A percentile compares a stretch with the other conserved stretches of the same genome.
Evolutionary conservation across 2,797 vertebrate genomes (phyloP).

Genomic region (Sardinella longiceps): DNA sequence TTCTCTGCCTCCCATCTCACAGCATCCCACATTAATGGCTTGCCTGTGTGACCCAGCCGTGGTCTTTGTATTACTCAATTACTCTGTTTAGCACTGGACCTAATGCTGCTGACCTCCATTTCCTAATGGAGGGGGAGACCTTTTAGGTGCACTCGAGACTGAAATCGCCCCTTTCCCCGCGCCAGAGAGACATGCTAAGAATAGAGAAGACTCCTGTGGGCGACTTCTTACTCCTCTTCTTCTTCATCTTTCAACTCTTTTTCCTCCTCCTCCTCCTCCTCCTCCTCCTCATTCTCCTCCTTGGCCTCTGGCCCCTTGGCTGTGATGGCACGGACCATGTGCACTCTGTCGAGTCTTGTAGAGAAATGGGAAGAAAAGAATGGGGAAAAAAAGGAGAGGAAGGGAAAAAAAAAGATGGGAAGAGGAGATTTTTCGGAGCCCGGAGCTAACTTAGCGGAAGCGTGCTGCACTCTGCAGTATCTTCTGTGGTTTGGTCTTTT

Average conservation of each 20-base stretch:
- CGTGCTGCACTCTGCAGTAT: constrained; percentile 50
- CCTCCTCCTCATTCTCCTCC: not conserved
- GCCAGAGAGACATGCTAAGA: constrained; percentile 8
- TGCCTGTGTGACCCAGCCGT: constrained; percentile 52
- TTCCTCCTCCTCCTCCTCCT: not conserved
- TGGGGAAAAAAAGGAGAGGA: not conserved
- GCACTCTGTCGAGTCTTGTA: constrained; percentile 62
- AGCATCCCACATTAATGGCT: constrained; percentile 15
- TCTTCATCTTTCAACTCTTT: not conserved
- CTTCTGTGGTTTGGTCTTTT: constrained; percentile 39
- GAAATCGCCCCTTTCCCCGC: constrained; percentile 38
- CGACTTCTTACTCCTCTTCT: not conserved
- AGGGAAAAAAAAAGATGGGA: constrained; percentile 9
- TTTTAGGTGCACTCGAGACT: constrained; percentile 55
- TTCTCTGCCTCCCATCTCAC: not conserved
- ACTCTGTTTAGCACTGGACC: constrained; percentile 64
- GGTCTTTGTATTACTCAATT: constrained; percentile 64
- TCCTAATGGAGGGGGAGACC: constrained; percentile 65
- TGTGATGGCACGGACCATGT: constrained; percentile 61
- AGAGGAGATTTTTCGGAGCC: constrained; percentile 58
- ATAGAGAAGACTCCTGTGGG: constrained; percentile 19
- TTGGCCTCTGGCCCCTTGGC: constrained; percentile 52
- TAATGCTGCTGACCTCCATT: constrained; percentile 71
- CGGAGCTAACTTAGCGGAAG: constrained; percentile 51
- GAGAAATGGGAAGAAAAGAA: constrained; percentile 42